These are phyloP conservation scores for Mimachlamys varia DNA, from an alignment of 2,888 invertebrate genomes.

Conservation along the genomic window DNA sequence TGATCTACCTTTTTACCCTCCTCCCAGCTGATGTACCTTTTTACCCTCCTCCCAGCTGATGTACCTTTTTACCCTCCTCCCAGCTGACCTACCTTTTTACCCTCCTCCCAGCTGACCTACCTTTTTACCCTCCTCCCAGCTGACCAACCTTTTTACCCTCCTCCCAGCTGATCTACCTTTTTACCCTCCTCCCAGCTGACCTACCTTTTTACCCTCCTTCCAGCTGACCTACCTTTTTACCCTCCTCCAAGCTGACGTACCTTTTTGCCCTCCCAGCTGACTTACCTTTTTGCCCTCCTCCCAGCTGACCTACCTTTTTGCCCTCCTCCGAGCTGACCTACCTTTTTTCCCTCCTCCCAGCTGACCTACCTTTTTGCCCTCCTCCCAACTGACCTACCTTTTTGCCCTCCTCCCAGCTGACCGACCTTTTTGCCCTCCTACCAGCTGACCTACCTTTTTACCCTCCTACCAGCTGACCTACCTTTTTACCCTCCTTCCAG, in stretches of 20 bases:
- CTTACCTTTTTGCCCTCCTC: slow-evolving; percentile 90
- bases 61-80: slow-evolving; percentile 88
- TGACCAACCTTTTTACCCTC: slow-evolving; percentile 89
- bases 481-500: too few relatives aligned
- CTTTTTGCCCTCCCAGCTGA: slow-evolving; percentile 89
- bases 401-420: slow-evolving; percentile 90
- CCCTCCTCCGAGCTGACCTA: slow-evolving; percentile 91
- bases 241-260: too few relatives aligned
- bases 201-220: slow-evolving; percentile 90
- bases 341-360: slow-evolving; percentile 89
- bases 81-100: slow-evolving; percentile 89
- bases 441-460: slow-evolving; percentile 89
- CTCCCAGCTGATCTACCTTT: slow-evolving; percentile 89
- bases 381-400: slow-evolving; percentile 90
- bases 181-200: slow-evolving; percentile 90
- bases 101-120: slow-evolving; percentile 90
- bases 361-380: slow-evolving; percentile 88
- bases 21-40: slow-evolving; percentile 90
- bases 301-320: slow-evolving; percentile 89
- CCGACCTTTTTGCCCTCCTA: slow-evolving; percentile 88
- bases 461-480: slow-evolving; percentile 91
- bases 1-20: slow-evolving; percentile 89
- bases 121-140: slow-evolving; percentile 89
- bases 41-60: too few relatives aligned
- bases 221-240: slow-evolving; percentile 90